phyloP scores from a whole-genome alignment of 2,113 vertebrate genomes.

The Microtus montanus region DNA sequence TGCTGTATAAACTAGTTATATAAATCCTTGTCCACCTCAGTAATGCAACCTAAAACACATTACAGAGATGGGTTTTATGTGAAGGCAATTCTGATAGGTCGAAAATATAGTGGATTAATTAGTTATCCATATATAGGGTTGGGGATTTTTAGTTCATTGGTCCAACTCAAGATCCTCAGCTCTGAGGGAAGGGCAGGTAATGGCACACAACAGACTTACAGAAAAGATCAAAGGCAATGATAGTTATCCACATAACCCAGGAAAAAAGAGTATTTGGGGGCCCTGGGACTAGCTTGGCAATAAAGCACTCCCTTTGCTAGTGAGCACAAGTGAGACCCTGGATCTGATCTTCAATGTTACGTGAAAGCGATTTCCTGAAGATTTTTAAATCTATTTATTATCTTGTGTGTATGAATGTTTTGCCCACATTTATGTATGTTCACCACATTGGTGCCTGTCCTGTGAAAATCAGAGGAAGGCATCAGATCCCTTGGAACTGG shows the following conservation, averaged over 20 bases:
- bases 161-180: not conserved
- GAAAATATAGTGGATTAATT: constrained; percentile 35
- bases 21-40: constrained; percentile 32
- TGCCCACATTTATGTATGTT: no score
- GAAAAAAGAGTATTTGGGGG: not conserved
- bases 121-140: no score
- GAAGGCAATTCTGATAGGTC: constrained; percentile 14
- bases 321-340: not conserved
- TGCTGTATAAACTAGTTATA: not conserved
- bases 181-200: not conserved
- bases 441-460: not conserved
- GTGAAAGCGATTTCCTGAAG: not conserved
- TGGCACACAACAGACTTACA: not conserved
- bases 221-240: not conserved
- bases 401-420: not conserved
- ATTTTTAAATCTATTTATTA: no score
- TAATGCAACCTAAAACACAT: constrained; percentile 6
- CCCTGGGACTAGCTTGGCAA: not conserved
- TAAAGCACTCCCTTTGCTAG: not conserved
- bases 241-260: not conserved
- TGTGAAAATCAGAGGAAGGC: not conserved
- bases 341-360: not conserved
- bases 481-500: not conserved
- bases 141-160: not conserved
- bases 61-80: not conserved